Conservation (phyloP, 1,140 invertebrate species). For the Brachionus plicatilis region DNA sequence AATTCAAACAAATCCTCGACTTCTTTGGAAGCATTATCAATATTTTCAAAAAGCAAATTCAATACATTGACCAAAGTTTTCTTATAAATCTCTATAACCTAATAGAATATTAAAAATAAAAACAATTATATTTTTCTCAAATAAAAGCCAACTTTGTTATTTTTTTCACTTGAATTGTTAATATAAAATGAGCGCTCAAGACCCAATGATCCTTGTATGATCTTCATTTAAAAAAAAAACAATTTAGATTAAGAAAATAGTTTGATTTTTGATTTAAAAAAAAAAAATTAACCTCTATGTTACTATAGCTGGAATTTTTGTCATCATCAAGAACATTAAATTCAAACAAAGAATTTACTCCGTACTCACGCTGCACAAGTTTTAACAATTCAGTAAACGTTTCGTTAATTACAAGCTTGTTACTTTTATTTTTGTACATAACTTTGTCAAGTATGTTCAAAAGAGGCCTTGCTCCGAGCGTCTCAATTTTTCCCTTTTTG, state of each 20-base stretch:
- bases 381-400: slow-evolving; percentile 12
- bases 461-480: slow-evolving; percentile 71
- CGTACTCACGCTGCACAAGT: slow-evolving; percentile 49
- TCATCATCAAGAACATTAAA: slow-evolving; percentile 89
- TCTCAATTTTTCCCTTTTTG: slow-evolving; percentile 80
- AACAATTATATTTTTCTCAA: background rate
- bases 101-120: background rate
- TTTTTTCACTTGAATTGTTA: slow-evolving; percentile 22
- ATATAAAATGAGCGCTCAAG: slow-evolving; percentile 38
- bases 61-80: slow-evolving; percentile 4
- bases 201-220: slow-evolving; percentile 34
- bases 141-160: background rate
- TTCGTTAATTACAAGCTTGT: background rate
- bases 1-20: slow-evolving; percentile 28
- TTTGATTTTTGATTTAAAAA: background rate
- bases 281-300: slow-evolving; percentile 66
- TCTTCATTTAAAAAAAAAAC: background rate
- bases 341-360: slow-evolving; percentile 66
- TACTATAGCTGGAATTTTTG: slow-evolving; percentile 76
- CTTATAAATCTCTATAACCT: slow-evolving; percentile 36
- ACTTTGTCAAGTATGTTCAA: background rate
- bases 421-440: background rate
- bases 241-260: background rate
- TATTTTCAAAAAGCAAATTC: background rate
- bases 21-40: background rate